These are phyloP conservation scores for Distichodus sexfasciatus DNA, from an alignment of 2,797 vertebrate species.

Conservation along the genomic window DNA sequence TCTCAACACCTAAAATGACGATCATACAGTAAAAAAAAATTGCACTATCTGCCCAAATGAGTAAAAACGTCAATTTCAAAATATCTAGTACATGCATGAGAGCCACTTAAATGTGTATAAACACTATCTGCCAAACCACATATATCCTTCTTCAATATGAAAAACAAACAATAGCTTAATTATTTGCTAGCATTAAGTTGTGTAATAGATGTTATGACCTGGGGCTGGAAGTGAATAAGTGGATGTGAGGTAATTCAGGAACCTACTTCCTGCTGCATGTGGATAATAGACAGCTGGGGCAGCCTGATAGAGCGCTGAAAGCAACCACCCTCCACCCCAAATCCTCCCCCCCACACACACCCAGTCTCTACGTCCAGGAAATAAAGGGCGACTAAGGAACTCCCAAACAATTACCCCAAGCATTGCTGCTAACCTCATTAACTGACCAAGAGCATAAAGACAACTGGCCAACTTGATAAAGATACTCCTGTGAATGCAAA, in stretches of 20 bases:
- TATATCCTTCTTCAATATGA: not conserved
- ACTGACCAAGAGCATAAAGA: slow-evolving; percentile 36
- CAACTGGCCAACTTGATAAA: too few species aligned
- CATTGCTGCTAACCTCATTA: slow-evolving; percentile 61
- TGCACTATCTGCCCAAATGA: too few species aligned
- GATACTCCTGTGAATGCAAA: slow-evolving; percentile 28
- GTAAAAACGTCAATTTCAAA: too few species aligned
- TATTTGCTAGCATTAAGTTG: slow-evolving; percentile 16
- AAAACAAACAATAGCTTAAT: not conserved
- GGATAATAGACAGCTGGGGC: slow-evolving; percentile 59
- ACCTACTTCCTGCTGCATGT: slow-evolving; percentile 58
- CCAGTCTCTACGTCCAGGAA: slow-evolving; percentile 56
- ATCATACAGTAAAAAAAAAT: not conserved
- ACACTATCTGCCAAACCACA: not conserved
- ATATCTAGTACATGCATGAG: not conserved
- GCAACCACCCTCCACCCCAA: too few species aligned
- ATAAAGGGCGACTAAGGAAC: slow-evolving; percentile 55
- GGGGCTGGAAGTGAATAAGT: slow-evolving; percentile 37
- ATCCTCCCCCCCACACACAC: too few species aligned
- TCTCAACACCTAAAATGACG: not conserved
- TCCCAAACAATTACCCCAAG: slow-evolving; percentile 62
- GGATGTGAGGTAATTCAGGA: slow-evolving; percentile 64
- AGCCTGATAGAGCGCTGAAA: slow-evolving; percentile 58
- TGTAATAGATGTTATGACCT: slow-evolving; percentile 32
- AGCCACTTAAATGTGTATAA: not conserved